Conservation (phyloP, 2,797 vertebrate genomes). For the Halcyon chelicuti region DNA sequence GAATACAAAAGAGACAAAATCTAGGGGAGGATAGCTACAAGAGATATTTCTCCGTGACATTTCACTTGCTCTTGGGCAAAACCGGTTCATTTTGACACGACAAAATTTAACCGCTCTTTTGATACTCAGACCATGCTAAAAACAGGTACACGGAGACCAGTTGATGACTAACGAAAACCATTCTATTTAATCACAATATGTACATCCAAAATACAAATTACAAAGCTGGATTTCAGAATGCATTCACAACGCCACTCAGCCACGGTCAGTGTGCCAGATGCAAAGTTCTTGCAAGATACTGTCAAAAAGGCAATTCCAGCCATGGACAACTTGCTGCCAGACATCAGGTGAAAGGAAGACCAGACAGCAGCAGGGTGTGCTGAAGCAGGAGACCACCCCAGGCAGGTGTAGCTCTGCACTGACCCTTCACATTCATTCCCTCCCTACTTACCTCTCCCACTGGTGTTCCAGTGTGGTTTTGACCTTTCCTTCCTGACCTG, state of each 20-base stretch:
- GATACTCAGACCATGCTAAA: neutral
- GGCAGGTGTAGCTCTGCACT: neutral
- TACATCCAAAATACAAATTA: slow-evolving; percentile 50
- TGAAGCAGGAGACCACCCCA: neutral
- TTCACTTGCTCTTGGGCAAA: neutral
- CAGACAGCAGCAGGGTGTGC: neutral
- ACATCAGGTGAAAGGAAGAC: neutral
- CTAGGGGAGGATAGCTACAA: neutral
- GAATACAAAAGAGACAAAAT: neutral
- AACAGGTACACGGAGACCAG: neutral
- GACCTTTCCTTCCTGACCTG: neutral
- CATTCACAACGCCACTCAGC: neutral
- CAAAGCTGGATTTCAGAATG: slow-evolving; percentile 4
- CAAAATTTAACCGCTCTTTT: neutral
- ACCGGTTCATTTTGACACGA: neutral
- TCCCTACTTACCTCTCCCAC: neutral
- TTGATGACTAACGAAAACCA: neutral
- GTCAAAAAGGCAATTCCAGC: neutral
- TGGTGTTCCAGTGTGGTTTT: rapidly evolving
- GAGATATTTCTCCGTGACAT: neutral
- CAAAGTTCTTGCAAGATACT: neutral
- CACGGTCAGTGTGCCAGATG: neutral
- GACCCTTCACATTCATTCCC: neutral
- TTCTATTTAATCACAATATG: slow-evolving; percentile 50
- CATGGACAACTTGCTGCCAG: neutral